These are phyloP conservation scores for Echinops telfairi DNA, from an alignment of 2,113 vertebrate genomes.

Conservation along the genomic window DNA sequence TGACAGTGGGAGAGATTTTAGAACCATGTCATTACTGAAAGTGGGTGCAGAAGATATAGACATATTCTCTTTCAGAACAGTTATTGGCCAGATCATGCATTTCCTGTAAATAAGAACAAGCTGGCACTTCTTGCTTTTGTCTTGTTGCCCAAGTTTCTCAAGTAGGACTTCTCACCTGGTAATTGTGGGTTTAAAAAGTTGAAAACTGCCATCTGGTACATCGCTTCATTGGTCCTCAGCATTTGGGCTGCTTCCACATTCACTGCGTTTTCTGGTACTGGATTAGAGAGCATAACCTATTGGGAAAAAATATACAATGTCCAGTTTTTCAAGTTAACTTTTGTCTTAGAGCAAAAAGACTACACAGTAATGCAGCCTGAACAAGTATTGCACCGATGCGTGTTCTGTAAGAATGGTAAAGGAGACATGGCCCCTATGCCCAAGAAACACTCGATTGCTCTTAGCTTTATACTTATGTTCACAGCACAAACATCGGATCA, in stretches of 20 bases:
- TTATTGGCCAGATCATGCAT: background rate
- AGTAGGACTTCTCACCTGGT: constrained; percentile 59
- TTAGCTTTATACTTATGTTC: background rate
- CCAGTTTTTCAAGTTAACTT: background rate
- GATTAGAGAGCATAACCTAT: constrained; percentile 83
- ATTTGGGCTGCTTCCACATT: constrained; percentile 68
- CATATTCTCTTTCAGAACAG: background rate
- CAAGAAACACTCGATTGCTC: background rate
- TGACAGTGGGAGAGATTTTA: background rate
- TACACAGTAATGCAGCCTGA: background rate
- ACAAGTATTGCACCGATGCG: background rate
- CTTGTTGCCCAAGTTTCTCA: background rate
- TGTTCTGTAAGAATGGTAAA: background rate
- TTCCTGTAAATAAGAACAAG: background rate
- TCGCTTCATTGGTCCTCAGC: background rate
- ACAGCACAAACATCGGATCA: constrained; percentile 11
- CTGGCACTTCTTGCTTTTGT: constrained; percentile 28
- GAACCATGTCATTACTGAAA: constrained; percentile 24
- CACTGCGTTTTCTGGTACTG: constrained; percentile 73
- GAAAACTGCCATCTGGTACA: constrained; percentile 45
- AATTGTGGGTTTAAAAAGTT: constrained; percentile 47
- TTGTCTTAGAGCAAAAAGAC: constrained; percentile 36
- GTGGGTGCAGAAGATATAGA: constrained; percentile 19
- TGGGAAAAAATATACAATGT: constrained; percentile 4
- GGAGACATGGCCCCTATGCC: background rate